Conservation (phyloP, 2,888 invertebrate species). For the Lasioglossum villosulum region DNA sequence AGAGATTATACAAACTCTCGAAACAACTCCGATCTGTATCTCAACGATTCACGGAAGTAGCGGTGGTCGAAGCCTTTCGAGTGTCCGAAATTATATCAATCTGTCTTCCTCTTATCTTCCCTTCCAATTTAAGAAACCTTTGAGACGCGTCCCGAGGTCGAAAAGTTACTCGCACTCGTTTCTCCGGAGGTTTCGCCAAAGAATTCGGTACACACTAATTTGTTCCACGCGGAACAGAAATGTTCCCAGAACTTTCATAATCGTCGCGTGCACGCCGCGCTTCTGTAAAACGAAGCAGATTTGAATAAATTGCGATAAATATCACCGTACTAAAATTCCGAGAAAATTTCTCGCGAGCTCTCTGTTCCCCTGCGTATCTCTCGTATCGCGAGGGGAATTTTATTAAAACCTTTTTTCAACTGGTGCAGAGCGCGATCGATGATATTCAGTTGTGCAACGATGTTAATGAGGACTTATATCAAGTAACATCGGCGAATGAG, state of each 20-base stretch:
- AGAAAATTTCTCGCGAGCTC: neutral
- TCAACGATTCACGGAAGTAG: neutral
- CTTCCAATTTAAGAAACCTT: conserved; percentile 1
- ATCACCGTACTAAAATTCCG: neutral
- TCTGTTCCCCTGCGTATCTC: neutral
- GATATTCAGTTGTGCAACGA: neutral
- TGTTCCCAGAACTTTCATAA: neutral
- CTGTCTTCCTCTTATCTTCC: neutral
- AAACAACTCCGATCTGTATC: neutral
- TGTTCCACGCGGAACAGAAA: neutral
- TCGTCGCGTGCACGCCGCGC: neutral
- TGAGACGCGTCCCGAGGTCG: neutral
- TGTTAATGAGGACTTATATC: neutral
- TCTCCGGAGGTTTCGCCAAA: neutral
- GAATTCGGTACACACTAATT: neutral
- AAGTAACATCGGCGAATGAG: neutral
- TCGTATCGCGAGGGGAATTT: neutral
- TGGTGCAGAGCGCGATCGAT: conserved; percentile 2
- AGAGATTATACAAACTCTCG: neutral
- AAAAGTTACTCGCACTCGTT: neutral
- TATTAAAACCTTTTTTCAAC: conserved; percentile 5
- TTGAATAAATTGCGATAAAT: neutral
- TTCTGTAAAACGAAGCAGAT: neutral
- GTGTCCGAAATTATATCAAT: neutral
- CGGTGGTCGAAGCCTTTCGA: neutral